phyloP scores from a whole-genome alignment of 2,888 invertebrate genomes.

The Cybosia mesomella region DNA sequence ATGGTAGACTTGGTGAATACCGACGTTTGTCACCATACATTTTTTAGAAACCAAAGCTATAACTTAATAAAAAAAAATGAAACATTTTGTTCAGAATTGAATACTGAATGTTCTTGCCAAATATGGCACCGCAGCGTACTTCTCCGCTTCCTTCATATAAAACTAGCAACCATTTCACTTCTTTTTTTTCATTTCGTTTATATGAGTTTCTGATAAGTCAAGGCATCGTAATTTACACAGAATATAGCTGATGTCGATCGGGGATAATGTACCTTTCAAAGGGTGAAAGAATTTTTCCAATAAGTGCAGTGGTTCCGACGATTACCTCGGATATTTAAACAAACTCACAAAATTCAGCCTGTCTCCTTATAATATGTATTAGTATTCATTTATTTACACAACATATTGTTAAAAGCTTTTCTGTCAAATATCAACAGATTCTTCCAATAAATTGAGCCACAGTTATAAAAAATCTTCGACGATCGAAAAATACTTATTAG shows the following conservation, averaged over 20 bases:
- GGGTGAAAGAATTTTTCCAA: no score
- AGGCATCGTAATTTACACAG: no score
- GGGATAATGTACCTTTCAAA: no score
- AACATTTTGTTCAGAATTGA: background rate
- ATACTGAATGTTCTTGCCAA: no score
- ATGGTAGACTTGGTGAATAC: background rate
- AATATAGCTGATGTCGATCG: no score
- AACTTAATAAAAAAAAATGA: background rate
- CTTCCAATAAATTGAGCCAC: background rate
- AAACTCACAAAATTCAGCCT: no score
- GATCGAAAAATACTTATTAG: background rate
- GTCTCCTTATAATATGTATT: no score
- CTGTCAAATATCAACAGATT: background rate
- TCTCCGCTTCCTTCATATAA: background rate
- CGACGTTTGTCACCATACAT: background rate
- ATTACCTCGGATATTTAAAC: no score
- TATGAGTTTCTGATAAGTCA: no score
- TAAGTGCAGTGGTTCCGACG: no score
- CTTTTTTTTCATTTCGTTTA: no score
- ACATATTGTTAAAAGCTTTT: background rate
- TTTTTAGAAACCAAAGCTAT: background rate
- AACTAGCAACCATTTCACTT: no score
- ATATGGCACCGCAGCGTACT: background rate
- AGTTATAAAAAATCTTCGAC: background rate
- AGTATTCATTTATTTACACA: background rate